Evolutionary conservation across 2,797 vertebrate genomes (phyloP), one percentile per base, ranked within the genome.

Genomic region (Hoplostethus atlanticus): DNA sequence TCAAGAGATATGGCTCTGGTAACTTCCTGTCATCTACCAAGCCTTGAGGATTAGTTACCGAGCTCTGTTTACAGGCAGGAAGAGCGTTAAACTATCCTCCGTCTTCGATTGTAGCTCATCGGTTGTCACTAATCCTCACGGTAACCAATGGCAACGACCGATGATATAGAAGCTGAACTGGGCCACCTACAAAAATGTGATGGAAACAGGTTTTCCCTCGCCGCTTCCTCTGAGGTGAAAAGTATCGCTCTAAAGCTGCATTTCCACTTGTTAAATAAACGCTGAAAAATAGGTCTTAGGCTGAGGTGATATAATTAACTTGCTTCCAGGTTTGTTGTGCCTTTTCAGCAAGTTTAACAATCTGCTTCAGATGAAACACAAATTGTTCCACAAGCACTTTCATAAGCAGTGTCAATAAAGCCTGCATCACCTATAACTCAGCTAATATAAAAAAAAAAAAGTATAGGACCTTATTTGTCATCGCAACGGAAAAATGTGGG

Each of bases 51-150:
- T 85, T 63, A 72, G 56, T 84, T 61, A 79, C 64, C 16, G 48
- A 58, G 65, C 53, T 50, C 50, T 10, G 59, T 63, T 31, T 34
- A 21, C 56, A 16, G 62, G 47, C 2, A 65, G 16, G 15, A 55
- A 8, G 16, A 40, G 42, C 1, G 4, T 50, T 50, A n/a, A 48
- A 6, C 40, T 25, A 21, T 66, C 62, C 40, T 36, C 21, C 31
- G 54, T 63, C 68, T 71, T 53, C 59, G 57, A 82, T 85, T 64
- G 55, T 16, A 34, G 25, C 59, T 80, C 68, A 78, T 86, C 76
- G 73, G 73, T 9, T 71, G 82, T 81, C 84, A 83, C 57, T 73
- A 69, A 65, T 72, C 75, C 72, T 83, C 75, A 61, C 60, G n/a
- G 64, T 73, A 60, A 63, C 71, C 71, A 0, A 30, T 46, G 72